Evolutionary conservation across 2,113 vertebrate genomes (phyloP).

Genomic region (Heterochromis multidens): DNA sequence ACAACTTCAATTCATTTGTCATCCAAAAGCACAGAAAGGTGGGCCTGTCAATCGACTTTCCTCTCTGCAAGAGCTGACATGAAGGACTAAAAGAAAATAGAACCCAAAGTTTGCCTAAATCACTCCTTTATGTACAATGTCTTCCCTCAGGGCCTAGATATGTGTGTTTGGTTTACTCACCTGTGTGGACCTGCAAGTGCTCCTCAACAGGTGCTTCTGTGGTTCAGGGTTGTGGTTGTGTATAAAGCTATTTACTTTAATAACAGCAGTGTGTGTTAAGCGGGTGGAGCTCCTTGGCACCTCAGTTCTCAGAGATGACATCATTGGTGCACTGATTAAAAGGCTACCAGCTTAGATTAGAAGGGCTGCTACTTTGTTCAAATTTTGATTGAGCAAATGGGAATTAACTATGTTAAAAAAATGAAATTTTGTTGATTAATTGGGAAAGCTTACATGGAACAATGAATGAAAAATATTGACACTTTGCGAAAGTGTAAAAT

Average conservation of each 20-base stretch:
- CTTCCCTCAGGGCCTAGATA: not conserved
- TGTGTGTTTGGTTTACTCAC: slow-evolving; percentile 47
- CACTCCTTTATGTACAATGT: slow-evolving; percentile 24
- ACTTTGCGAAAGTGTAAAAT: too few relatives aligned
- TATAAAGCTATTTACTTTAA: slow-evolving; percentile 20
- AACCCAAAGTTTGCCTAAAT: slow-evolving; percentile 10
- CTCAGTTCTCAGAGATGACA: not conserved
- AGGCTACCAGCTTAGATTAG: not conserved
- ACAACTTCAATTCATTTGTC: slow-evolving; percentile 40
- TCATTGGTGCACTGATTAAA: not conserved
- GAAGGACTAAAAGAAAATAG: slow-evolving; percentile 35
- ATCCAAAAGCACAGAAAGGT: slow-evolving; percentile 16
- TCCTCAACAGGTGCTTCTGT: slow-evolving; percentile 50
- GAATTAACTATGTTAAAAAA: not conserved
- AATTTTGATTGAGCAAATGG: not conserved
- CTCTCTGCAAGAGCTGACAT: slow-evolving; percentile 17
- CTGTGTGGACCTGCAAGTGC: slow-evolving; percentile 46
- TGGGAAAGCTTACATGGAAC: not conserved
- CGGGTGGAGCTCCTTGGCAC: not conserved
- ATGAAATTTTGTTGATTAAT: not conserved
- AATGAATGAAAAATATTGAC: too few relatives aligned
- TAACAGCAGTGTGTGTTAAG: not conserved
- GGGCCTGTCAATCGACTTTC: slow-evolving; percentile 15
- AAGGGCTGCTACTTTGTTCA: not conserved
- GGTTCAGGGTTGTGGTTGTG: not conserved